Evolutionary conservation across 2,113 vertebrate genomes (phyloP).

Genomic region (Pampusana beccarii): DNA sequence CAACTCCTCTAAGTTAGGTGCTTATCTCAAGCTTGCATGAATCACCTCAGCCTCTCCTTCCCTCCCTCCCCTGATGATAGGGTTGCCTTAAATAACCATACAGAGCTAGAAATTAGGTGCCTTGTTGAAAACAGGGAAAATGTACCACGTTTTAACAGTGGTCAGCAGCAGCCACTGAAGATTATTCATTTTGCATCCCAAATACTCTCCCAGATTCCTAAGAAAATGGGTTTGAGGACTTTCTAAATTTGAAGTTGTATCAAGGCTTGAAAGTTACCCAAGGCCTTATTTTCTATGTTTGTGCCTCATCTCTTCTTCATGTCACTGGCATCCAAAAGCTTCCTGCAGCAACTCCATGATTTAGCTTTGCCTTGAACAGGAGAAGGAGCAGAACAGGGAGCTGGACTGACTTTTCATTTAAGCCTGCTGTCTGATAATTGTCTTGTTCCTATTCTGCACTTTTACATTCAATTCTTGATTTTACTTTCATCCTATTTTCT

Average conservation of each 20-base stretch:
- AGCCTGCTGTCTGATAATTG: background rate
- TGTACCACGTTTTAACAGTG: background rate
- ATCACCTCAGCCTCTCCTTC: background rate
- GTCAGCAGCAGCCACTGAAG: background rate
- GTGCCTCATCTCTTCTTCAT: background rate
- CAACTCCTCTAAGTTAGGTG: background rate
- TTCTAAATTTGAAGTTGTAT: background rate
- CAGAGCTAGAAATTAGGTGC: background rate
- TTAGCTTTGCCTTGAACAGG: background rate
- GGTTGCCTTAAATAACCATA: background rate
- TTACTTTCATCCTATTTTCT: background rate
- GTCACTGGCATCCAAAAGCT: background rate
- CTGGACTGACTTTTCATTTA: background rate
- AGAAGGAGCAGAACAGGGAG: background rate
- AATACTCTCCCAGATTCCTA: background rate
- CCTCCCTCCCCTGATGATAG: background rate
- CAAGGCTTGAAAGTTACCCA: background rate
- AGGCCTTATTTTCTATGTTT: background rate
- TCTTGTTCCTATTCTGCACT: background rate
- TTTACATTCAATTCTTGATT: background rate
- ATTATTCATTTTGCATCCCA: background rate
- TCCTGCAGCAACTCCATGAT: background rate
- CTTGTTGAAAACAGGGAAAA: background rate
- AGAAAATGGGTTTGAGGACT: background rate
- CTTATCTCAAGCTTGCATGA: background rate